Conservation (phyloP, 2,888 invertebrate species). For the Aphidoletes aphidimyza region DNA sequence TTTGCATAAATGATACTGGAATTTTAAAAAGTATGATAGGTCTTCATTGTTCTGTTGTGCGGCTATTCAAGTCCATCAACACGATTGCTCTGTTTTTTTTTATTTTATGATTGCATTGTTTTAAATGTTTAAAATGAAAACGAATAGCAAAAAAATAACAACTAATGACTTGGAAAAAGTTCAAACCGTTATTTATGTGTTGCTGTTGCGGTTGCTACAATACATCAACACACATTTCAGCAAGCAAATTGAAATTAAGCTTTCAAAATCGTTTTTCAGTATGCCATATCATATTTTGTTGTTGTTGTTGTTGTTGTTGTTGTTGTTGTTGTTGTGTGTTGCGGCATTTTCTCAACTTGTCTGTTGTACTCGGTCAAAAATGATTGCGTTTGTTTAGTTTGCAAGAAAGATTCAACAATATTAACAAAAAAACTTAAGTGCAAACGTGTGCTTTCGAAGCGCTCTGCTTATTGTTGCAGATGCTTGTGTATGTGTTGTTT, state of each 20-base stretch:
- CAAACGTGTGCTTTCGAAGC: background rate
- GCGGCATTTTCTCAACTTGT: too few relatives aligned
- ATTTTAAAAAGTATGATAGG: background rate
- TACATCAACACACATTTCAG: background rate
- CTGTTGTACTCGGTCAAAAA: background rate
- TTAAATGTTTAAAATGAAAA: background rate
- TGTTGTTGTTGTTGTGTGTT: too few relatives aligned
- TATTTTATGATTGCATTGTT: background rate
- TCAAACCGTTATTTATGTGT: background rate
- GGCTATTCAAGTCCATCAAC: conserved; percentile 5
- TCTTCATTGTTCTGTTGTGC: background rate
- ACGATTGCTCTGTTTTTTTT: conserved; percentile 15
- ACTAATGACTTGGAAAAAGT: background rate
- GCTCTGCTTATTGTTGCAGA: conserved; percentile 15
- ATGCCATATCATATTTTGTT: too few relatives aligned
- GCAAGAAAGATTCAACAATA: background rate
- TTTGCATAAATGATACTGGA: background rate
- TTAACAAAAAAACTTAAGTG: background rate
- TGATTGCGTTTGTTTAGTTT: conserved; percentile 18
- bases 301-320: too few relatives aligned
- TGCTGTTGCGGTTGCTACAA: background rate
- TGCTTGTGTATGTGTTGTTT: background rate
- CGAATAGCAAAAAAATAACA: background rate
- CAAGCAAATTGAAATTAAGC: background rate
- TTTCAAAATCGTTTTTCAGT: background rate